phyloP scores from a whole-genome alignment of 1,140 invertebrate species.

The Druon quercuslanigerum region DNA sequence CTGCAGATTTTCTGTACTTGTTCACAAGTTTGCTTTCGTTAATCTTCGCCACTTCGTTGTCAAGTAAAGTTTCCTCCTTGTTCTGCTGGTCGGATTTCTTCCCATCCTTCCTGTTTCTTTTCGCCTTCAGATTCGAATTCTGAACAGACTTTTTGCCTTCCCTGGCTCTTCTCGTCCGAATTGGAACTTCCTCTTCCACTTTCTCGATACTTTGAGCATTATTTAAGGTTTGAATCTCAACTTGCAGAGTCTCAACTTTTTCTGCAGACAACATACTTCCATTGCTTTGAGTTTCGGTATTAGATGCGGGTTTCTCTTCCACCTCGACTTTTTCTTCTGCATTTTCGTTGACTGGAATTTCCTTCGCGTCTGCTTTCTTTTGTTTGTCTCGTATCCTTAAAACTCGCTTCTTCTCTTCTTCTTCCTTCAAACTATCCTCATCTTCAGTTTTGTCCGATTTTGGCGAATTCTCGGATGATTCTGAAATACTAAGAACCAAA shows the following conservation, averaged over 20 bases:
- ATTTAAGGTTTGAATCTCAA: conserved; percentile 29
- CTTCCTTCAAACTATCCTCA: conserved; percentile 33
- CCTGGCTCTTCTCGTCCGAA: conserved; percentile 60
- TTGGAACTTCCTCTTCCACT: conserved; percentile 53
- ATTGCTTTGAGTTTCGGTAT: neutral
- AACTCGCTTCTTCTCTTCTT: conserved; percentile 57
- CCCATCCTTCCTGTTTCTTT: conserved; percentile 61
- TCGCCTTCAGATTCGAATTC: conserved; percentile 55
- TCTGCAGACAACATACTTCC: conserved; percentile 29
- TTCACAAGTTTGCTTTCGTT: conserved; percentile 65
- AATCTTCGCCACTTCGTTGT: conserved; percentile 72
- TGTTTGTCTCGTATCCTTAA: conserved; percentile 63
- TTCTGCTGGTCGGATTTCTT: conserved; percentile 68
- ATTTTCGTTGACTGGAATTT: conserved; percentile 33
- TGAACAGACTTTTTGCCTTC: conserved; percentile 66
- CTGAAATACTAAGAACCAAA: conserved; percentile 17
- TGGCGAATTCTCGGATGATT: neutral
- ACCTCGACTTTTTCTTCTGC: conserved; percentile 31
- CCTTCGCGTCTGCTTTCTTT: conserved; percentile 53
- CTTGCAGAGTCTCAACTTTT: conserved; percentile 21
- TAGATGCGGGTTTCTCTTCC: conserved; percentile 16
- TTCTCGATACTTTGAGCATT: conserved; percentile 34
- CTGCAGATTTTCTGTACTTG: conserved; percentile 48
- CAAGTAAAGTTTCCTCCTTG: conserved; percentile 71
- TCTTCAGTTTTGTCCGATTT: conserved; percentile 21